Percentiles rank a stretch among this genome's conserved stretches.
phyloP scores from a whole-genome alignment of 1,140 invertebrate genomes.

The Trachymyrmex cornetzi region DNA sequence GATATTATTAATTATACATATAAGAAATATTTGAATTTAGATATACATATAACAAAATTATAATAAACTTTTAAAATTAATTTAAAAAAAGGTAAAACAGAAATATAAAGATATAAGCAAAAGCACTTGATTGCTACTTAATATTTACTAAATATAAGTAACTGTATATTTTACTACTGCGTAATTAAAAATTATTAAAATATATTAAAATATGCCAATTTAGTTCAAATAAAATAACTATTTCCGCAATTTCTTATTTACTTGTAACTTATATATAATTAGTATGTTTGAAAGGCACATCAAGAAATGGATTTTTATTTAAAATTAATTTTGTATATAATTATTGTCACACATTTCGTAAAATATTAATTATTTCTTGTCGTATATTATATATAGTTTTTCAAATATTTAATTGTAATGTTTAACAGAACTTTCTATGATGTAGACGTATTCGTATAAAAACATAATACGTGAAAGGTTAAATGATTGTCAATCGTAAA shows the following conservation, averaged over 20 bases:
- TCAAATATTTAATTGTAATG: not conserved
- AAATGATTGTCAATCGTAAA: conserved; percentile 14
- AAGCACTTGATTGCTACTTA: not conserved
- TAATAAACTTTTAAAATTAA: not conserved
- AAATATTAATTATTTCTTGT: not conserved
- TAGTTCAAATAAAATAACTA: not conserved
- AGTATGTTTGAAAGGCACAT: not conserved
- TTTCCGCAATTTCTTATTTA: not conserved
- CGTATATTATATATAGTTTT: too few species aligned
- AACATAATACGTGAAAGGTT: not conserved
- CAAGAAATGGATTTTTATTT: not conserved
- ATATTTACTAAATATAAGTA: not conserved
- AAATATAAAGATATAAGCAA: not conserved
- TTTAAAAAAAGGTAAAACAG: not conserved
- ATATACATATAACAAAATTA: not conserved
- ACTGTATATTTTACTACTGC: not conserved
- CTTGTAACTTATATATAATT: not conserved
- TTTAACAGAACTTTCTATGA: not conserved
- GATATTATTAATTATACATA: not conserved
- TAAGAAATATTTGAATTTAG: not conserved
- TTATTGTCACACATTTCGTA: not conserved
- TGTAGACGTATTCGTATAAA: not conserved
- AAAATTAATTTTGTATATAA: not conserved
- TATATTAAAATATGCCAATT: not conserved
- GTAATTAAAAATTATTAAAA: conserved; percentile 6